Conservation (phyloP, 2,113 vertebrate genomes). For the Oreotrochilus melanogaster region DNA sequence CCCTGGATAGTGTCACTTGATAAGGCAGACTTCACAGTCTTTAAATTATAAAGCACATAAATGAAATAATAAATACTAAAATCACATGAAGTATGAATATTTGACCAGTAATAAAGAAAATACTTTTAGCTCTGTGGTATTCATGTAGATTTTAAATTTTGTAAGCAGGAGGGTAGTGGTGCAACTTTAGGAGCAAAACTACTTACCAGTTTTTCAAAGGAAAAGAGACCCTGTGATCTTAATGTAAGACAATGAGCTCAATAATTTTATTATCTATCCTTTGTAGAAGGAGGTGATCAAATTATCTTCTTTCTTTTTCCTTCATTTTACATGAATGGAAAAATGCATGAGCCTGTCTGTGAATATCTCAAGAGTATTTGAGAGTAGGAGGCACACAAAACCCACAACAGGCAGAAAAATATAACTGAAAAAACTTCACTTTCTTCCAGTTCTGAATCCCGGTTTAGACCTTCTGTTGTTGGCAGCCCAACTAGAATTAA, state of each 20-base stretch:
- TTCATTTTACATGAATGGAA: not conserved
- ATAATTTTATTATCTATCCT: not conserved
- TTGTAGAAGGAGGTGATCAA: not conserved
- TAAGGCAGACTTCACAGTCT: not conserved
- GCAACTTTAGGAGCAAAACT: not conserved
- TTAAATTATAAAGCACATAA: not conserved
- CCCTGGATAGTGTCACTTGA: not conserved
- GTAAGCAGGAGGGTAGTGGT: not conserved
- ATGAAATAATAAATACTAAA: not conserved
- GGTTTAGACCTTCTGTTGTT: not conserved
- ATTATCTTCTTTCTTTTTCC: not conserved
- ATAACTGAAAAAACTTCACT: not conserved
- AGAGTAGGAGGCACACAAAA: not conserved
- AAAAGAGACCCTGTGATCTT: not conserved
- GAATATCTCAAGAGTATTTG: not conserved
- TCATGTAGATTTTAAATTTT: not conserved
- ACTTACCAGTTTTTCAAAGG: not conserved
- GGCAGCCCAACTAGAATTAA: not conserved
- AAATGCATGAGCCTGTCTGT: not conserved
- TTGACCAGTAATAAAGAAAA: not conserved
- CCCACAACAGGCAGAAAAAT: not conserved
- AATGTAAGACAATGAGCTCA: not conserved
- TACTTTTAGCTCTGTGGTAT: not conserved
- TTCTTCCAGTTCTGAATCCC: not conserved
- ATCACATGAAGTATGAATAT: not conserved